phyloP scores from a whole-genome alignment of 2,113 vertebrate species.

The Paedocypris sp. region DNA sequence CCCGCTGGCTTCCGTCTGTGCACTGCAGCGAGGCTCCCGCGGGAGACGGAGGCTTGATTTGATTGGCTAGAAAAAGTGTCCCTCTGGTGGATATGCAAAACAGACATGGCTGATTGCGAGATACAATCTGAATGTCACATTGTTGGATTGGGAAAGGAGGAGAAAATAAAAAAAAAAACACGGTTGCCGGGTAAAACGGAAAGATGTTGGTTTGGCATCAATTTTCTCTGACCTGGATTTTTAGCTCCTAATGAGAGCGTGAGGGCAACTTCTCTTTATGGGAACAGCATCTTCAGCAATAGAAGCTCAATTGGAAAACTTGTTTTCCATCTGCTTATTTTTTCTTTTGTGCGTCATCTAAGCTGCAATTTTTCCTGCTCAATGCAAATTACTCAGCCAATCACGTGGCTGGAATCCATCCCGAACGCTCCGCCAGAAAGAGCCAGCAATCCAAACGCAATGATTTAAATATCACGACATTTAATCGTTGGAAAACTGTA shows the following conservation, averaged over 20 bases:
- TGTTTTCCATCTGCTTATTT: constrained; percentile 19
- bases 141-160: no score
- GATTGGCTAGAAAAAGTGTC: constrained; percentile 8
- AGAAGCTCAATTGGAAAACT: neutral
- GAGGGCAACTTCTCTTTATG: neutral
- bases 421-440: no score
- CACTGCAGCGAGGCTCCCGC: neutral
- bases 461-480: no score
- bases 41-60: neutral
- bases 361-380: constrained; percentile 16
- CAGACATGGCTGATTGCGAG: neutral
- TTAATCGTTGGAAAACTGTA: no score
- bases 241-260: neutral
- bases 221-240: constrained; percentile 24
- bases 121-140: constrained; percentile 5
- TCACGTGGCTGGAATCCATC: no score
- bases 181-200: constrained; percentile 3
- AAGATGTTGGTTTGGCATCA: constrained; percentile 16
- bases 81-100: constrained; percentile 20
- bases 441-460: no score
- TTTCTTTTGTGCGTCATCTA: constrained; percentile 18
- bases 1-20: neutral
- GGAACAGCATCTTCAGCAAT: neutral
- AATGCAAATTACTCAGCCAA: constrained; percentile 21
- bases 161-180: constrained; percentile 6